phyloP scores from a whole-genome alignment of 2,888 invertebrate genomes.

The Megalurothrips usitatus region DNA sequence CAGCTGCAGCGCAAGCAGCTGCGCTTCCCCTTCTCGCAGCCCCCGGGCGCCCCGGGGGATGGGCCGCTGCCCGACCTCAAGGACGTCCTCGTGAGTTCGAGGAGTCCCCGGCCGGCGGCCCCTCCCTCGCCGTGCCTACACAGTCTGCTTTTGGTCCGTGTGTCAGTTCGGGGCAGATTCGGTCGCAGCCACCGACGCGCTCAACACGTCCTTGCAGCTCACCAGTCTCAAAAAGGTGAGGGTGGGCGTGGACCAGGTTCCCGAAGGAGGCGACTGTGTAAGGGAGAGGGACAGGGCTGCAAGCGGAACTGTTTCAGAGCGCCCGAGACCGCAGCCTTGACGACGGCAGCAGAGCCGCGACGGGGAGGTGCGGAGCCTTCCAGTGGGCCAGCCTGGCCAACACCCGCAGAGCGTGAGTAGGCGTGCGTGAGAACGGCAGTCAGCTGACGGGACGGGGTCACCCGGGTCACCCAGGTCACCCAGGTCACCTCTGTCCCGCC shows the following conservation, averaged over 20 bases:
- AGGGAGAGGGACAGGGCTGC: too few species aligned
- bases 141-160: not conserved
- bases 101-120: not conserved
- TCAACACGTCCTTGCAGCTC: not conserved
- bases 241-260: not conserved
- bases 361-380: not conserved
- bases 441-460: too few species aligned
- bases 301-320: too few species aligned
- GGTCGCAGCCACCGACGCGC: not conserved
- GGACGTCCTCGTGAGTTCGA: not conserved
- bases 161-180: not conserved
- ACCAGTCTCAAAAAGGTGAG: not conserved
- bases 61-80: not conserved
- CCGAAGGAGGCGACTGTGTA: too few species aligned
- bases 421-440: too few species aligned
- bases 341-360: not conserved
- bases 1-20: conserved; percentile 7
- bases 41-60: not conserved
- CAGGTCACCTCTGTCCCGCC: too few species aligned
- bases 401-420: not conserved
- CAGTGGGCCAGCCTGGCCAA: not conserved
- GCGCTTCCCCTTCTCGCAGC: conserved; percentile 21
- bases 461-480: too few species aligned
- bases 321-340: not conserved
- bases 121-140: not conserved